phyloP scores from a whole-genome alignment of 2,113 vertebrate species.

The Rattus norvegicus region DNA sequence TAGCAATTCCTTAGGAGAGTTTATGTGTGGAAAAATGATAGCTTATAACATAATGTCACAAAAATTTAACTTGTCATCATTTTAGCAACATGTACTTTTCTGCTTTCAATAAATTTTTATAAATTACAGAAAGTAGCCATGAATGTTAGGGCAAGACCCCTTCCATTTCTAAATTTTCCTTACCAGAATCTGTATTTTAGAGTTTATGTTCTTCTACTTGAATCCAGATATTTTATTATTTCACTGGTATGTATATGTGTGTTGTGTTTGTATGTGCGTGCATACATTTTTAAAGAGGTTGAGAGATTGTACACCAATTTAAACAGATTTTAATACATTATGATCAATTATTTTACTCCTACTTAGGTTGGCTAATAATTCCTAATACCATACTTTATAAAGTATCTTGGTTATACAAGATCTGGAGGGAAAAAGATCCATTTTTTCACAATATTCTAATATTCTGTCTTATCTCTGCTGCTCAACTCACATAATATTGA shows the following conservation, averaged over 20 bases:
- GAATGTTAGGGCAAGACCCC: not conserved
- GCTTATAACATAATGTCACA: not conserved
- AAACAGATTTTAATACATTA: not conserved
- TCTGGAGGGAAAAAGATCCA: not conserved
- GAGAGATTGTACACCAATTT: not conserved
- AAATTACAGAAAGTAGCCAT: not conserved
- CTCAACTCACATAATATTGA: not conserved
- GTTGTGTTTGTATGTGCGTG: no score
- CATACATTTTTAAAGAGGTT: not conserved
- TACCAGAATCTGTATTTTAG: not conserved
- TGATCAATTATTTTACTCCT: not conserved
- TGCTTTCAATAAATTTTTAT: not conserved
- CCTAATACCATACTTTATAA: not conserved
- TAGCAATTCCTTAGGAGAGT: not conserved
- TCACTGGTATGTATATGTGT: not conserved
- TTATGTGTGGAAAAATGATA: not conserved
- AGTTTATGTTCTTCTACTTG: not conserved
- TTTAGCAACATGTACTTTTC: not conserved
- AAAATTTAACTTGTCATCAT: not conserved
- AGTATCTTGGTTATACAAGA: not conserved
- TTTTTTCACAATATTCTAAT: not conserved
- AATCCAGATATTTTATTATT: not conserved
- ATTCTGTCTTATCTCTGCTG: not conserved
- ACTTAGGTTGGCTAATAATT: not conserved
- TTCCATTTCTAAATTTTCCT: slow-evolving; percentile 3